Percentiles rank a stretch among this genome's conserved stretches.
These are phyloP conservation scores for Myotis brandtii DNA, from an alignment of 2,113 vertebrate genomes.

Conservation along the genomic window DNA sequence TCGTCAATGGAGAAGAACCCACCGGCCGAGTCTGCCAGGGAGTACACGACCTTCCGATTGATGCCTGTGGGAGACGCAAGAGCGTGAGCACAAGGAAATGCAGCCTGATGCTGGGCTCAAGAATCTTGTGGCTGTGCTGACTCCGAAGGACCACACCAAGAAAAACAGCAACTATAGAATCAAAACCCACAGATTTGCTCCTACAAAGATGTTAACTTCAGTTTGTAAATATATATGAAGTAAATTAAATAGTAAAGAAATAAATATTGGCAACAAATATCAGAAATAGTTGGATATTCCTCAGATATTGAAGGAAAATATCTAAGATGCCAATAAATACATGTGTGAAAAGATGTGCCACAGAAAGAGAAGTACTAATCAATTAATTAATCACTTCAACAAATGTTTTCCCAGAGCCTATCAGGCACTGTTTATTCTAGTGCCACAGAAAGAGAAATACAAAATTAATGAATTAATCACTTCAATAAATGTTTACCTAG, in stretches of 20 bases:
- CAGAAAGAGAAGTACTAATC: neutral
- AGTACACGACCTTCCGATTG: conserved; percentile 93
- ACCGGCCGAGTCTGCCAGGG: conserved; percentile 90
- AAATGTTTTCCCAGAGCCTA: neutral
- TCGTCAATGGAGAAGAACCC: conserved; percentile 95
- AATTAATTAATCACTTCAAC: neutral
- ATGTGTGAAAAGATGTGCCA: neutral
- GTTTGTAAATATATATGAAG: neutral
- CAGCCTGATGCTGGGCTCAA: accelerated
- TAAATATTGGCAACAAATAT: neutral
- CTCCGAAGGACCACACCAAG: neutral
- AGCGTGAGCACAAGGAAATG: accelerated
- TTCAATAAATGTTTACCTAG: neutral
- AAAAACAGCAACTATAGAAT: neutral
- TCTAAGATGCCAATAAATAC: neutral
- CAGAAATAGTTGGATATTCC: neutral
- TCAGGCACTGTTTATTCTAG: neutral
- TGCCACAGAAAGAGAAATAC: neutral
- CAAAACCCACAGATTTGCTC: neutral
- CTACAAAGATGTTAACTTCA: neutral
- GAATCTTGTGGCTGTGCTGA: neutral
- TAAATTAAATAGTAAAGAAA: neutral
- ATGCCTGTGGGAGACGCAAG: conserved; percentile 85
- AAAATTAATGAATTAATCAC: neutral
- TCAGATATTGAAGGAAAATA: neutral